Evolutionary conservation across 2,888 invertebrate genomes (phyloP).

Genomic region (Torymus aiolomorphi): DNA sequence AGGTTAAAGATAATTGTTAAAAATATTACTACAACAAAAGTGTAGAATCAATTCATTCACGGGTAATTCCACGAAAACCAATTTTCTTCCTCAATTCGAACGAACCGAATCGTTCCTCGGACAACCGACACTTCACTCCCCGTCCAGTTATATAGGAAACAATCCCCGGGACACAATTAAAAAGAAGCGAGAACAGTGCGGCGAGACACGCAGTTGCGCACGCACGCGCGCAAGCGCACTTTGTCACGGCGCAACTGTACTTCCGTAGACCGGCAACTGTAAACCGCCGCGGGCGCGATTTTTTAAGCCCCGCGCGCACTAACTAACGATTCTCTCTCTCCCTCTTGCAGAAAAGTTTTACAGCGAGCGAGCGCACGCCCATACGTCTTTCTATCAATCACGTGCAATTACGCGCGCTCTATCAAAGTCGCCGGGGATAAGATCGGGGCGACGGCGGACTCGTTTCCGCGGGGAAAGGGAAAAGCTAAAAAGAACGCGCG

Average conservation of each 20-base stretch:
- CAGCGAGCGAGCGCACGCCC: not conserved
- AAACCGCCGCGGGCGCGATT: constrained; percentile 25
- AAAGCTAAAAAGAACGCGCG: not conserved
- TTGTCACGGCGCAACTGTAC: constrained; percentile 9
- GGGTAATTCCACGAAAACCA: too few relatives aligned
- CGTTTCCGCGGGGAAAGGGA: not conserved
- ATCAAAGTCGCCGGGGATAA: constrained; percentile 29
- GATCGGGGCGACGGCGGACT: constrained; percentile 2
- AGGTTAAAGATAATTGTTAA: too few relatives aligned
- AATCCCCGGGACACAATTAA: not conserved
- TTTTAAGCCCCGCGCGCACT: not conserved
- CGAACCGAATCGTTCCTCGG: too few relatives aligned
- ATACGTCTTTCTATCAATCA: constrained; percentile 39
- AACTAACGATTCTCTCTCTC: constrained; percentile 3
- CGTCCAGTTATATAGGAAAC: too few relatives aligned
- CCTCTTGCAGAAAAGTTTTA: not conserved
- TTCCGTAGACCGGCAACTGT: constrained; percentile 38
- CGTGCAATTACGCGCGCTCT: constrained; percentile 31
- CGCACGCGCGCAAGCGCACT: not conserved
- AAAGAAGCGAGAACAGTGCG: not conserved
- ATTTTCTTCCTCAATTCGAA: too few relatives aligned
- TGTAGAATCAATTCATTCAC: too few relatives aligned
- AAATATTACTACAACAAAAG: too few relatives aligned
- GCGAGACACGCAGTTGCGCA: not conserved
- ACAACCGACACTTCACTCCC: too few relatives aligned